A percentile compares a stretch with the other conserved stretches of the same genome.
phyloP scores from a whole-genome alignment of 2,113 vertebrate species.

The Hystrix brachyura region DNA sequence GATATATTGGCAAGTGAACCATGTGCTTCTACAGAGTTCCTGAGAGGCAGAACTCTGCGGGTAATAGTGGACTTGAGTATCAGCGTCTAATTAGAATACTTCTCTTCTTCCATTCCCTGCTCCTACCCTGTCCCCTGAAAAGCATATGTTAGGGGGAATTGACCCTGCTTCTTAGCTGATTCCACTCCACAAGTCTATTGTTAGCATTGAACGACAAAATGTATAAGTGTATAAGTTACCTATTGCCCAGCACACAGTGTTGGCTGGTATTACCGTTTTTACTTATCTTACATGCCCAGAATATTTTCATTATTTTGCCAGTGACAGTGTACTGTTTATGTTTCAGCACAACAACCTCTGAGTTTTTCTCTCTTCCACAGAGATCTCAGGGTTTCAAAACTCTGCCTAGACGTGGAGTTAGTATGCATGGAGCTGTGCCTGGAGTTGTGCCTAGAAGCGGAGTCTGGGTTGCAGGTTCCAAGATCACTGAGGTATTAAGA shows the following conservation, averaged over 20 bases:
- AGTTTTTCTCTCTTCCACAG: slow-evolving; percentile 61
- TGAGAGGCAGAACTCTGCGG: slow-evolving; percentile 43
- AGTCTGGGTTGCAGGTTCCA: background rate
- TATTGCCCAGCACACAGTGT: background rate
- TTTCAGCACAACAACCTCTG: background rate
- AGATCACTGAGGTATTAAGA: slow-evolving; percentile 55
- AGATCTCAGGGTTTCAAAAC: slow-evolving; percentile 4
- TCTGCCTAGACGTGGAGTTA: background rate
- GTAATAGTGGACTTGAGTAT: slow-evolving; percentile 48
- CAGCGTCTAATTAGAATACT: background rate
- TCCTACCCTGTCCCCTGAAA: background rate
- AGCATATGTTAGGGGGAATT: background rate
- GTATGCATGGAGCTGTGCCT: background rate
- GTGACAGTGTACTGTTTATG: background rate
- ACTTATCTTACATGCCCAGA: background rate
- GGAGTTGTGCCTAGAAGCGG: background rate
- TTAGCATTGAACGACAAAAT: background rate
- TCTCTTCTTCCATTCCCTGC: background rate
- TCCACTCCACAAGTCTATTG: background rate
- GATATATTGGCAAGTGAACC: slow-evolving; percentile 80
- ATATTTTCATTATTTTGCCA: background rate
- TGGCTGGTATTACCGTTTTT: slow-evolving; percentile 13
- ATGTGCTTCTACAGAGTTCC: background rate
- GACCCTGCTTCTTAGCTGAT: background rate
- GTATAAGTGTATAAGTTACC: background rate